Evolutionary conservation across 2,888 invertebrate genomes (phyloP).

Genomic region (Elysia crispata): DNA sequence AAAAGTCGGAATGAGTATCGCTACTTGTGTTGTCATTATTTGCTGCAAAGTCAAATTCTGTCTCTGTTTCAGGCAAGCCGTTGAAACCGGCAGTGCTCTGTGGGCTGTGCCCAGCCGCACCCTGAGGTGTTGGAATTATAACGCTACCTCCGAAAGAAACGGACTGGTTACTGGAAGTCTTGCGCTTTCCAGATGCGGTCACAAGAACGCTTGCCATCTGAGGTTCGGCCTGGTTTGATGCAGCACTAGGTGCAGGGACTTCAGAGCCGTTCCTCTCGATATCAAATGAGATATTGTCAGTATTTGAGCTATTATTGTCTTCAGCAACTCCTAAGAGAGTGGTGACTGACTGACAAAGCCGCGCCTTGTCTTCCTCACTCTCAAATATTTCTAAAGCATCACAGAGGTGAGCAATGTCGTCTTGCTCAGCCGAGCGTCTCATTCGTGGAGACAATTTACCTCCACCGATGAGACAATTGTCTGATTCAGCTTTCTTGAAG

Average conservation of each 20-base stretch:
- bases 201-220: too few species aligned
- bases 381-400: constrained; percentile 63
- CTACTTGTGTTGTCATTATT: neutral
- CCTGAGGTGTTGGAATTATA: constrained; percentile 12
- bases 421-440: constrained; percentile 66
- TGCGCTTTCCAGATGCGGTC: neutral
- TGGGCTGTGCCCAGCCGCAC: too few species aligned
- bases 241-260: too few species aligned
- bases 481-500: constrained; percentile 61
- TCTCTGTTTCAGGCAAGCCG: too few species aligned
- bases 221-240: too few species aligned
- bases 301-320: neutral
- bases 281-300: too few species aligned
- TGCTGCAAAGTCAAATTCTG: constrained; percentile 12
- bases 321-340: constrained; percentile 22
- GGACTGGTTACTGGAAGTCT: constrained; percentile 29
- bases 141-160: constrained; percentile 31
- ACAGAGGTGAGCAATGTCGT: constrained; percentile 64
- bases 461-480: constrained; percentile 58
- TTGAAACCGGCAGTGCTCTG: too few species aligned
- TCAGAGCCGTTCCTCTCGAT: too few species aligned
- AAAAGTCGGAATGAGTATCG: too few species aligned
- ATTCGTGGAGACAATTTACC: constrained; percentile 54
- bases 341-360: constrained; percentile 33
- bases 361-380: constrained; percentile 48